A percentile compares a stretch with the other conserved stretches of the same genome.
Evolutionary conservation across 2,888 invertebrate species (phyloP).

Genomic region (Scrobipalpa costella): DNA sequence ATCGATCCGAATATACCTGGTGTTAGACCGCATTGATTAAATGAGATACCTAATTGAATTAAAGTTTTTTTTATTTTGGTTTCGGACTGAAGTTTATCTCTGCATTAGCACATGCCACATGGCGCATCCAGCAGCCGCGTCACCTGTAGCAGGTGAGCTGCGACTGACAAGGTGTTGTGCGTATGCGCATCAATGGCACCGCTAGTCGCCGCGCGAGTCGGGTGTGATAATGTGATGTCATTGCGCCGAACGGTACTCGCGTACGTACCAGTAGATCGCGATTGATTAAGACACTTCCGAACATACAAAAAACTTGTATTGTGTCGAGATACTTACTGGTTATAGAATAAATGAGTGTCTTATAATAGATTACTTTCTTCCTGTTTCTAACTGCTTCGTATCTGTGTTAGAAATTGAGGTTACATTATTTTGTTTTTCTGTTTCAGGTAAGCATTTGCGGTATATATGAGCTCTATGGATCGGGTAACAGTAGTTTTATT

Average conservation of each 20-base stretch:
- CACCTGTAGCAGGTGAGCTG: slow-evolving; percentile 39
- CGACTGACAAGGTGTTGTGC: slow-evolving; percentile 40
- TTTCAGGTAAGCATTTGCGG: slow-evolving; percentile 17
- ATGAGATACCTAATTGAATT: too few species aligned
- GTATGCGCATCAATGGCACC: slow-evolving; percentile 30
- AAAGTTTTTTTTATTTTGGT: too few species aligned
- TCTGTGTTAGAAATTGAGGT: neutral
- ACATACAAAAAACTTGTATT: neutral
- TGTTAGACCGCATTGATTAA: too few species aligned
- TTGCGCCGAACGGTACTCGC: slow-evolving; percentile 46
- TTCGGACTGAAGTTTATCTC: neutral
- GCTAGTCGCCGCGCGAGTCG: slow-evolving; percentile 13
- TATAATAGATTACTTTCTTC: neutral
- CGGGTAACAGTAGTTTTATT: neutral
- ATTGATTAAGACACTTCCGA: slow-evolving; percentile 1
- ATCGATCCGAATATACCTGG: too few species aligned
- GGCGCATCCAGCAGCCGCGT: neutral
- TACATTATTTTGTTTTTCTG: neutral
- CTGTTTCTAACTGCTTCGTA: neutral
- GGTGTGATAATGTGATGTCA: slow-evolving; percentile 41
- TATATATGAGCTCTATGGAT: neutral
- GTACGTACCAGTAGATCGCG: slow-evolving; percentile 3
- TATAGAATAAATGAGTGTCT: neutral
- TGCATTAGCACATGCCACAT: neutral
- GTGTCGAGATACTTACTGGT: too few species aligned